These are phyloP conservation scores for Eupithecia exiguata DNA, from an alignment of 2,888 invertebrate species.

Conservation along the genomic window DNA sequence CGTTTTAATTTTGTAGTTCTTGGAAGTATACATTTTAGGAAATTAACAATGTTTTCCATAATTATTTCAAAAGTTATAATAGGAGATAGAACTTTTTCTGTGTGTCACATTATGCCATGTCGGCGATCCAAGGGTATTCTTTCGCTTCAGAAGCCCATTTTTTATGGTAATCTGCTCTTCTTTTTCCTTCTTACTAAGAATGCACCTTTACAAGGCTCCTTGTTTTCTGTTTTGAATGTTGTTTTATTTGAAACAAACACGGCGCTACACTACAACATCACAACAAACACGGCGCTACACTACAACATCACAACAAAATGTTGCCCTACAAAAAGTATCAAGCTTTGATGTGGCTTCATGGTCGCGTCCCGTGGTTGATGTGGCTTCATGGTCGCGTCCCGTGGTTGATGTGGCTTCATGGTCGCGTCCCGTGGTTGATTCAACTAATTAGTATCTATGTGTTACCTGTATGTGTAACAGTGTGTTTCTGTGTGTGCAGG, in stretches of 20 bases:
- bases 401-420: too few relatives aligned
- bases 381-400: too few relatives aligned
- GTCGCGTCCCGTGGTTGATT: neutral
- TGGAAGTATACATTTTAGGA: neutral
- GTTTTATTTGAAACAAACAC: neutral
- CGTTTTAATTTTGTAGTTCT: neutral
- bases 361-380: too few relatives aligned
- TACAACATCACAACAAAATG: neutral
- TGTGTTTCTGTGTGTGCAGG: constrained; percentile 56
- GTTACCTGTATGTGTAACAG: neutral
- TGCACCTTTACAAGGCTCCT: neutral
- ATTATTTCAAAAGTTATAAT: neutral
- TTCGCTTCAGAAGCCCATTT: neutral
- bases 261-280: neutral
- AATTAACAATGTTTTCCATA: neutral
- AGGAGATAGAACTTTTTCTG: neutral
- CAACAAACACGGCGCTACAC: neutral
- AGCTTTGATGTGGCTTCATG: too few relatives aligned
- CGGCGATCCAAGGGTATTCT: neutral
- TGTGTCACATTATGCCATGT: neutral
- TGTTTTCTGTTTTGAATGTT: neutral
- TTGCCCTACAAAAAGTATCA: neutral
- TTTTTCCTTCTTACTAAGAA: neutral
- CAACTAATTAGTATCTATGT: neutral
- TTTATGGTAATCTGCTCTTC: neutral